Percentiles rank a stretch among this genome's conserved stretches.
Conservation (phyloP, 2,113 vertebrate genomes). For the Ceuthmochares aereus region DNA sequence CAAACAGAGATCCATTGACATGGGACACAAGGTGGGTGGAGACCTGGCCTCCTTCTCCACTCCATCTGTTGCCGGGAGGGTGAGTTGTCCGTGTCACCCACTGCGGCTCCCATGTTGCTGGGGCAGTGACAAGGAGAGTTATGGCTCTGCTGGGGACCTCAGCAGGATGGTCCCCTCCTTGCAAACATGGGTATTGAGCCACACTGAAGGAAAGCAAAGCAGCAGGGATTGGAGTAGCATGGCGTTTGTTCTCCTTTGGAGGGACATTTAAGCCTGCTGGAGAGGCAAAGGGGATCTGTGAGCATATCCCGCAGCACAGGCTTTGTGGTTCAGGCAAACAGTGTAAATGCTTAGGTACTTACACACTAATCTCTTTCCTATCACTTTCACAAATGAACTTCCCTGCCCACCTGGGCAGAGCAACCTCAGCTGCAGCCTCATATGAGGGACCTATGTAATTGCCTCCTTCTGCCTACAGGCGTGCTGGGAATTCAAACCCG, state of each 20-base stretch:
- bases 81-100: neutral
- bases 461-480: neutral
- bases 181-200: neutral
- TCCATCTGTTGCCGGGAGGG: neutral
- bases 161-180: neutral
- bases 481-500: neutral
- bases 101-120: neutral
- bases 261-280: neutral
- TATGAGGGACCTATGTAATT: neutral
- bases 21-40: neutral
- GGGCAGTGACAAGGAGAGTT: neutral
- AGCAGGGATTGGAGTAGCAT: neutral
- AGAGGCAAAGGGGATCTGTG: neutral
- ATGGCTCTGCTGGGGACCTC: neutral
- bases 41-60: neutral
- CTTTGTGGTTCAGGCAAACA: slow-evolving; percentile 23
- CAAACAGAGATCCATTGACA: neutral
- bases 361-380: neutral
- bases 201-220: neutral
- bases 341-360: neutral
- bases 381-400: neutral
- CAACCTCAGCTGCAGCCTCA: neutral
- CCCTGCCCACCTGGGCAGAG: neutral
- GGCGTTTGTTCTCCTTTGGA: neutral
- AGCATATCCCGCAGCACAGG: neutral